Evolutionary conservation across 2,797 vertebrate species (phyloP), one percentile per base, ranked within the genome.

Genomic region (Sebastiscus albofasciatus): DNA sequence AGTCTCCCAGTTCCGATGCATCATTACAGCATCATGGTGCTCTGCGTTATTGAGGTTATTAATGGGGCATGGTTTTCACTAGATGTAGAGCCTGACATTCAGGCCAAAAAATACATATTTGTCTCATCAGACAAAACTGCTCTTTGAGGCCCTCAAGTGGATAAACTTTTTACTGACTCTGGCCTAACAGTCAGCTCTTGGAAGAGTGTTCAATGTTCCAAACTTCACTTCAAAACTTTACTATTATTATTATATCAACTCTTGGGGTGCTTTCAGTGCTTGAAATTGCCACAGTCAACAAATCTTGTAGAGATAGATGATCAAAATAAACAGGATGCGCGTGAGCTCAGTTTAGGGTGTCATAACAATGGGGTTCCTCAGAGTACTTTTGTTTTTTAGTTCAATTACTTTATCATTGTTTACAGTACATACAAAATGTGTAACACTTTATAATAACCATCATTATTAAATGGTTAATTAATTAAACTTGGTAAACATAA

Each of bases 1-100:
- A 24, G 26, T 61, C 8, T 77, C 72, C 65, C 8, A 78, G 34
- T 67, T 60, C 29, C 49, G 42, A 69, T 77, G 74, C 68, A 73
- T 80, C 56, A 42, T 70, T 67, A 52, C 20, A 52, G 62, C 14
- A 67, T 59, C 55, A 67, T 0, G 9, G 22, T 52, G 29, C 5
- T 12, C 49, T 46, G 12, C 16, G 79, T 52, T 46, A 72, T 8
- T 86, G 33, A 29, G 26, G 18, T 58, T 36, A 75, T 59, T 52
- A 42, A 69, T 54, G 22, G 36, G 14, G 61, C 22, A 0, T 27
- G 12, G 26, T 34, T 72, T 68, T 42, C 13, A 33, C 24, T n/a
- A n/a, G 14, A 70, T 14, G 10, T 29, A 24, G 36, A 34, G 36
- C 20, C 68, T 11, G 10, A 79, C 18, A 39, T 34, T 36, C 9